A percentile compares a stretch with the other conserved stretches of the same genome.
Evolutionary conservation across 2,797 vertebrate genomes (phyloP).

Genomic region (Microctenopoma stevenorrisi): DNA sequence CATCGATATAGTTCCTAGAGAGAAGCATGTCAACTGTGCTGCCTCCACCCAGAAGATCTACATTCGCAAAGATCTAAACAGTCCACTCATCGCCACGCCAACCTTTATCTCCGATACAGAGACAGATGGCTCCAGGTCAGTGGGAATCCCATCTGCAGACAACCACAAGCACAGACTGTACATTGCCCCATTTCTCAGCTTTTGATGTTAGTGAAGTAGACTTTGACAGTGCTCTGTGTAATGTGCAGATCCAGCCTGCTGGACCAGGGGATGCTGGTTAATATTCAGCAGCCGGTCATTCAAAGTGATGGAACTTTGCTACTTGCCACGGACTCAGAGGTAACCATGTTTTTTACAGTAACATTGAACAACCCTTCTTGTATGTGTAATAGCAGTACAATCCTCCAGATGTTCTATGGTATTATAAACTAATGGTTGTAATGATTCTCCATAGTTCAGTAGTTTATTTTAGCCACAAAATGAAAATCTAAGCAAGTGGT

Average conservation of each 20-base stretch:
- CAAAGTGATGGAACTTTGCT: slow-evolving; percentile 94
- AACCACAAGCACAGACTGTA: background rate
- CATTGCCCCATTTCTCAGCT: background rate
- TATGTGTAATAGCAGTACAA: background rate
- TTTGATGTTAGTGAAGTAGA: background rate
- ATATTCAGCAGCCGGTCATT: slow-evolving; percentile 97
- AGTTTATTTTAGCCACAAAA: too few relatives aligned
- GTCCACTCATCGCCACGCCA: slow-evolving; percentile 95
- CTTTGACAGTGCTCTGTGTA: slow-evolving; percentile 30
- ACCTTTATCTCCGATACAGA: slow-evolving; percentile 97
- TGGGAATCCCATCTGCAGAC: slow-evolving; percentile 6
- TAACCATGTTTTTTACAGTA: slow-evolving; percentile 59
- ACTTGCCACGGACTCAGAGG: slow-evolving; percentile 92
- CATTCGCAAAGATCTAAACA: slow-evolving; percentile 96
- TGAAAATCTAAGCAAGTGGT: too few relatives aligned
- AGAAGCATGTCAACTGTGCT: slow-evolving; percentile 96
- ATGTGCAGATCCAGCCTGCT: slow-evolving; percentile 86
- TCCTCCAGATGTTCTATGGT: too few relatives aligned
- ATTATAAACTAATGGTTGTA: background rate
- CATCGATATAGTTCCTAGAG: slow-evolving; percentile 93
- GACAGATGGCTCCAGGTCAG: slow-evolving; percentile 92
- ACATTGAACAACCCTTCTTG: background rate
- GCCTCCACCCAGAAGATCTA: slow-evolving; percentile 99
- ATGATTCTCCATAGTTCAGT: too few relatives aligned
- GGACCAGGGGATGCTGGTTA: slow-evolving; percentile 97